Conservation (phyloP, 2,888 invertebrate species). For the Slavum lentiscoides region DNA sequence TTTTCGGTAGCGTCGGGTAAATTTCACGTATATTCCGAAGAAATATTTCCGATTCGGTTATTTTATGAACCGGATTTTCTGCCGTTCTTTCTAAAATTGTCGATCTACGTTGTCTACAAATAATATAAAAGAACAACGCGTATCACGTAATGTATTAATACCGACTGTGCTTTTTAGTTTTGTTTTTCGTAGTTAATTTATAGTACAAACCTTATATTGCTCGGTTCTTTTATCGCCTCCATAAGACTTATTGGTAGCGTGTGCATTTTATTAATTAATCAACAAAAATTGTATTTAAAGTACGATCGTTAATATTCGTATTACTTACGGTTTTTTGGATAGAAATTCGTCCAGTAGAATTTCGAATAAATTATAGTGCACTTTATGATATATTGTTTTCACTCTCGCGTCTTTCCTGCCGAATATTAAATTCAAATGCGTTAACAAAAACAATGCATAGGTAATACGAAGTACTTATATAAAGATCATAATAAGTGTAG, state of each 20-base stretch:
- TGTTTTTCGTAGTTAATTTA: too few species aligned
- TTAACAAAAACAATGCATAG: neutral
- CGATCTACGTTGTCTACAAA: slow-evolving; percentile 6
- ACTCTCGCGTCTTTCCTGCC: slow-evolving; percentile 18
- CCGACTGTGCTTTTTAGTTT: too few species aligned
- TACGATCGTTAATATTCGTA: neutral
- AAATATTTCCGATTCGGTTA: slow-evolving; percentile 36
- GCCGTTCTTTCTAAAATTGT: neutral
- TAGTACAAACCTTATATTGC: slow-evolving; percentile 20
- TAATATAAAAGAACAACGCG: too few species aligned
- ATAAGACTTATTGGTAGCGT: too few species aligned
- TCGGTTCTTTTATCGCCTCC: neutral
- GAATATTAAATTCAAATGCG: neutral
- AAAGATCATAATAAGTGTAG: too few species aligned
- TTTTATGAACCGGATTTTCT: neutral
- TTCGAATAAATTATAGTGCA: slow-evolving; percentile 10
- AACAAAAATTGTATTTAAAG: too few species aligned
- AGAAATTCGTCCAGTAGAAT: slow-evolving; percentile 11
- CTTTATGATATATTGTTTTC: slow-evolving; percentile 34
- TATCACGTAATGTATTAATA: too few species aligned
- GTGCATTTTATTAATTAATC: too few species aligned
- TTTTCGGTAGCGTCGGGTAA: slow-evolving; percentile 30
- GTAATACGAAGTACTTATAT: too few species aligned
- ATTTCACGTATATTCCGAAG: slow-evolving; percentile 38
- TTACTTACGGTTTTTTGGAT: slow-evolving; percentile 17